These are phyloP conservation scores for Lateolabrax maculatus DNA, from an alignment of 2,797 vertebrate species.

Conservation along the genomic window DNA sequence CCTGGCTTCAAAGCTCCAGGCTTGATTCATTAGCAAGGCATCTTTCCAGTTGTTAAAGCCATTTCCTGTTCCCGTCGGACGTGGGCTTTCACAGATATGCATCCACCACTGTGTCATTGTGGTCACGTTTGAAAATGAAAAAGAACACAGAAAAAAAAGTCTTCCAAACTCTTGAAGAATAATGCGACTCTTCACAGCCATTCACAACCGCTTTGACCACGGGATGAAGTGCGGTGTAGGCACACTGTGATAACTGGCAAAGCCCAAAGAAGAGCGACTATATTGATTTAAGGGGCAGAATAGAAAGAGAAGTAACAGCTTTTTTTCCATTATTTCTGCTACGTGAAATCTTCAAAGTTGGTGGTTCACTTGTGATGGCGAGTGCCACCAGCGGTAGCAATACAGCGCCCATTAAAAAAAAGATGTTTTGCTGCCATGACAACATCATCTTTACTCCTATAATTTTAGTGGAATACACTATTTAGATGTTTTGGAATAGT, in stretches of 20 bases:
- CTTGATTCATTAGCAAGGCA: slow-evolving; percentile 38
- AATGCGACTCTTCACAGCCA: not conserved
- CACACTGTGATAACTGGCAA: slow-evolving; percentile 3
- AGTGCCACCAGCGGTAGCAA: not conserved
- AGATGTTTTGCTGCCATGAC: not conserved
- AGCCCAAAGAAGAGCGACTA: slow-evolving; percentile 6
- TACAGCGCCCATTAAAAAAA: not conserved
- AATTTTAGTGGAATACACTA: not conserved
- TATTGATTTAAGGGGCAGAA: slow-evolving; percentile 14
- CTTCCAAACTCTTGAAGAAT: not conserved
- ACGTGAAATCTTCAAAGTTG: slow-evolving; percentile 18
- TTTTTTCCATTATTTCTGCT: slow-evolving; percentile 29
- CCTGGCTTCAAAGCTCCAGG: slow-evolving; percentile 43
- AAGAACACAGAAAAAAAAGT: not conserved
- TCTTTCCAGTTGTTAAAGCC: slow-evolving; percentile 23
- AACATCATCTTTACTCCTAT: not conserved
- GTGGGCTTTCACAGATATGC: not conserved
- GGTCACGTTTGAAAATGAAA: not conserved
- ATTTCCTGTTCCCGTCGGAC: slow-evolving; percentile 22
- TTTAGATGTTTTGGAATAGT: not conserved
- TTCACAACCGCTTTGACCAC: slow-evolving; percentile 4
- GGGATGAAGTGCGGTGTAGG: not conserved
- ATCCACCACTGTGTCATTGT: not conserved
- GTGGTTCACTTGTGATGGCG: not conserved
- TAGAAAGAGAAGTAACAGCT: slow-evolving; percentile 16